Conservation (phyloP, 2,797 vertebrate genomes). For the Sparidentex hasta region DNA sequence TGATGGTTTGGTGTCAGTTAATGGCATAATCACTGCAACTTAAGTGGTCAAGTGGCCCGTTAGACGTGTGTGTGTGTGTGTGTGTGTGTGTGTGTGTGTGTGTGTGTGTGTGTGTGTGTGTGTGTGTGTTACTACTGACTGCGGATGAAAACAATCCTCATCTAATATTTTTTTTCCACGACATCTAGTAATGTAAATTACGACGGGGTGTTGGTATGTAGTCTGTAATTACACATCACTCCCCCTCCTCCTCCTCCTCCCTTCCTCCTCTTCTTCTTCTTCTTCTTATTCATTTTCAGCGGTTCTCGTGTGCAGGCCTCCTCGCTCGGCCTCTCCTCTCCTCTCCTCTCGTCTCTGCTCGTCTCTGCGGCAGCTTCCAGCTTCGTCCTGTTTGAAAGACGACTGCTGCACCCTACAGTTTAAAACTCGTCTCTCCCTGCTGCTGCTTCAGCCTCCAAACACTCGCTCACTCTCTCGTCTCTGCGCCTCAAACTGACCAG, state of each 20-base stretch:
- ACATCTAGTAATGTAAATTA: constrained; percentile 76
- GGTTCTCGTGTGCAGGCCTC: constrained; percentile 46
- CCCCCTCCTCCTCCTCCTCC: not conserved
- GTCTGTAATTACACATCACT: constrained; percentile 78
- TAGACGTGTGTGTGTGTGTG: constrained; percentile 8
- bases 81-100: constrained; percentile 30
- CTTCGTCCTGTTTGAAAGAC: constrained; percentile 89
- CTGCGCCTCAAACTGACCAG: not conserved
- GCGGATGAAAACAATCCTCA: constrained; percentile 71
- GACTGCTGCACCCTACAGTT: constrained; percentile 99
- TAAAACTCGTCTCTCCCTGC: constrained; percentile 81
- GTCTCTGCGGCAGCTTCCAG: constrained; percentile 44
- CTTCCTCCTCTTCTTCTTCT: constrained; percentile 14
- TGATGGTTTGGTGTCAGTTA: constrained; percentile 60
- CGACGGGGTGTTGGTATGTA: constrained; percentile 76
- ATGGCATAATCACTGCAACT: constrained; percentile 62
- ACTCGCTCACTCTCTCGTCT: constrained; percentile 25
- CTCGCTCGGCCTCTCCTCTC: constrained; percentile 14
- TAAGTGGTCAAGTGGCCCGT: constrained; percentile 70
- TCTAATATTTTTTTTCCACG: constrained; percentile 72
- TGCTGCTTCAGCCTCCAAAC: constrained; percentile 35
- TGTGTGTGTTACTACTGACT: constrained; percentile 33
- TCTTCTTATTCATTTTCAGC: constrained; percentile 43
- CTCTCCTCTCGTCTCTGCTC: constrained; percentile 29
- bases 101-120: constrained; percentile 29